phyloP scores from a whole-genome alignment of 2,113 vertebrate species.

The Vimba vimba region DNA sequence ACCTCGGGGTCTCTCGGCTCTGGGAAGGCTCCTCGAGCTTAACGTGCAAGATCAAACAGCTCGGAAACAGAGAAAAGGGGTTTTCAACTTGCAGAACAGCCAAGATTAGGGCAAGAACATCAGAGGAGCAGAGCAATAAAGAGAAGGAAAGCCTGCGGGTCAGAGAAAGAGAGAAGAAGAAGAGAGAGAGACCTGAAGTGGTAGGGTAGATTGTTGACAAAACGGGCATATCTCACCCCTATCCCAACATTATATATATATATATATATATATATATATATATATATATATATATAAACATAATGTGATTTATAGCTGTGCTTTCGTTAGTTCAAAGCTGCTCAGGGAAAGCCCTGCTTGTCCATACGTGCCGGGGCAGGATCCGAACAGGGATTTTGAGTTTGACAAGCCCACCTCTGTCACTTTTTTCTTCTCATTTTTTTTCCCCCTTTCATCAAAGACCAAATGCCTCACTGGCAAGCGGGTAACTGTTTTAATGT shows the following conservation, averaged over 20 bases:
- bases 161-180: neutral
- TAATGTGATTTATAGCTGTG: neutral
- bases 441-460: constrained; percentile 11
- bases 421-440: constrained; percentile 31
- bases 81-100: constrained; percentile 46
- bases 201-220: neutral
- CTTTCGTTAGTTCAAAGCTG: constrained; percentile 2
- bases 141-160: constrained; percentile 42
- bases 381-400: constrained; percentile 29
- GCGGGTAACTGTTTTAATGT: constrained; percentile 30
- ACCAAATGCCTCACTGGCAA: constrained; percentile 29
- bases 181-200: neutral
- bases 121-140: constrained; percentile 49
- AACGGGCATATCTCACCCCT: neutral
- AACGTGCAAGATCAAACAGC: constrained; percentile 51
- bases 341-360: constrained; percentile 27
- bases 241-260: constrained; percentile 10
- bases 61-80: constrained; percentile 33
- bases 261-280: neutral
- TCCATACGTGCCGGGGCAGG: constrained; percentile 27
- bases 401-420: constrained; percentile 40
- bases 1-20: constrained; percentile 1
- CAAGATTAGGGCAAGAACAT: constrained; percentile 51
- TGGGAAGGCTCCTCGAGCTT: constrained; percentile 43
- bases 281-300: neutral